Evolutionary conservation across 1,140 invertebrate genomes (phyloP), one percentile per base, ranked within the genome.

Genomic region (Drosophila truncata): DNA sequence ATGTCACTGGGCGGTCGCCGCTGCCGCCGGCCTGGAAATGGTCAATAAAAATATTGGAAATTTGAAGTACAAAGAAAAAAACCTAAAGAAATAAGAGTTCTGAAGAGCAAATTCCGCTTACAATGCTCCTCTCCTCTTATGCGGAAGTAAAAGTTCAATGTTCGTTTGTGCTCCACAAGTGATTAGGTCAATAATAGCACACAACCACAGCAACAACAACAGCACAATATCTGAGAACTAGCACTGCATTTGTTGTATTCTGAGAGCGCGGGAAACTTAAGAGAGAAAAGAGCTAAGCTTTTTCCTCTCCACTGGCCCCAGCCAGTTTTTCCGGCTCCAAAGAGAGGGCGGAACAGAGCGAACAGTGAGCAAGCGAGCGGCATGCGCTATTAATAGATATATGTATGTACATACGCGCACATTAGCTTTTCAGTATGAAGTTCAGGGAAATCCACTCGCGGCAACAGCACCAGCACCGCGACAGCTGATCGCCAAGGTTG

Each of bases 121-220:
- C 70, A 74, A 57, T 78, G 84, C 82, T 47, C 47, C 91, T 8
- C 25, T 49, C 4, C 46, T 20, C 52, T 37, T 14, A 92, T 92
- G 91, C 91, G 91, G 91, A 92, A 92, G 91, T 92, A 92, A 92
- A 92, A 92, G 91, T 92, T 92, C 91, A 92, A 92, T 91, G 91
- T 83, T 92, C 91, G 87, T 92, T 91, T 91, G 74, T 92, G 91
- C 91, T 92, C 91, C 91, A 92, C 91, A 92, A 92, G 91, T 92
- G 91, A 92, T 92, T 92, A 92, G 91, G 91, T 92, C 91, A 92
- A 92, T 91, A 92, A 86, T 86, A 91, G 80, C 81, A 92, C 80
- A 92, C 74, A 63, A 33, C 44, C 74, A 67, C 72, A 75, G 64
- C 49, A 82, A 39, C 49, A 78, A 55, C 33, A 66, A 46, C 25